Base-by-base conservation (phyloP, 92 coral and sea anemone genomes). In the Bergia puertoricense region DNA sequence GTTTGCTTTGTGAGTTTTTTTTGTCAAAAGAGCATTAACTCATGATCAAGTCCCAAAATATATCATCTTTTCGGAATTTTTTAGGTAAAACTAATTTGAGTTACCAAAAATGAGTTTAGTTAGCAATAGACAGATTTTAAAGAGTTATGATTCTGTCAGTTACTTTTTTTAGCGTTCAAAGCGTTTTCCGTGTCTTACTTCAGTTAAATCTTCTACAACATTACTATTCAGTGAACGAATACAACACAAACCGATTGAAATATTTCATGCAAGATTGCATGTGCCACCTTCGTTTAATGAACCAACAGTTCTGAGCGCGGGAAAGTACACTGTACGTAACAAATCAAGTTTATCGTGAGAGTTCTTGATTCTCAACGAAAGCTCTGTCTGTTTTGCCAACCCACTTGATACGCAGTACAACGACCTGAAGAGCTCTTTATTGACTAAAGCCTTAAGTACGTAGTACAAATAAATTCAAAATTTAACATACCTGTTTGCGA, bases 401-500 rank as follows among this genome's bases (percentile, higher is more conserved):
- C 18, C 37, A 50, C 62, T 45, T 41, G 10, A 39, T 80, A 51
- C n/a, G 14, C 36, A 57, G 22, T 23, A 38, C 6, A 76, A 76
- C 36, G n/a, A 42, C 54, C 42, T 76, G 80, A 76, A 43, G 80
- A 42, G 80, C 38, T 16, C 59, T 16, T 18, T 76, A 18, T 76
- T 76, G 80, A 76, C 80, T 76, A 76, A 76, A 76, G 20, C 48
- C 48, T n/a, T 48, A 48, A 8, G n/a, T 46, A 18, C 44, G 6
- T 2, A 22, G 9, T n/a, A 42, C 44, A 40, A 76, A 76, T 43
- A 22, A 76, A 8, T 7, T 20, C 11, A 41, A 76, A 42, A 71
- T 68, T 36, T 36, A 16, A 66, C 94, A 81, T 92, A 94, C 95
- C 95, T 84, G 90, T 94, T 66, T 90, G 95, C 4, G 97, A 86